phyloP scores from a whole-genome alignment of 2,113 vertebrate genomes.

The Takifugu flavidus region DNA sequence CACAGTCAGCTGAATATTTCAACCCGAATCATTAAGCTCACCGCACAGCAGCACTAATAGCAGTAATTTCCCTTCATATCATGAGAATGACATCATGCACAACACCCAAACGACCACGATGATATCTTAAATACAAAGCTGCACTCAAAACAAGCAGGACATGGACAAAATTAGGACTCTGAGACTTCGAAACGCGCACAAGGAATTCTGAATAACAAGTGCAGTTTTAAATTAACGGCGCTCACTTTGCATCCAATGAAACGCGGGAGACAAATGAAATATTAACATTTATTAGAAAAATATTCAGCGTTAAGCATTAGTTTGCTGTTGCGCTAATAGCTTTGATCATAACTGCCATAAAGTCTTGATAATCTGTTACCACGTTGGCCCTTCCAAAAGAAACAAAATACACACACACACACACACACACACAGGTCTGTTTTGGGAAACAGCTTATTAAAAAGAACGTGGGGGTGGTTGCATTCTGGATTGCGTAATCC shows the following conservation, averaged over 20 bases:
- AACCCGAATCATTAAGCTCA: slow-evolving; percentile 18
- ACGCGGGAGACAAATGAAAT: no score
- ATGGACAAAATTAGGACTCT: not conserved
- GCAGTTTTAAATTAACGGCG: no score
- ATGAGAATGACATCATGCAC: slow-evolving; percentile 45
- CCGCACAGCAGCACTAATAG: slow-evolving; percentile 38
- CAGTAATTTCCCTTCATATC: slow-evolving; percentile 59
- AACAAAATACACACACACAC: not conserved
- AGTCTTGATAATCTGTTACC: slow-evolving; percentile 19
- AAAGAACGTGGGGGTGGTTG: slow-evolving; percentile 53
- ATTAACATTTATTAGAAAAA: not conserved
- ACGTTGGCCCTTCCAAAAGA: not conserved
- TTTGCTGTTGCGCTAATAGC: slow-evolving; percentile 8
- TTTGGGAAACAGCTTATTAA: slow-evolving; percentile 62
- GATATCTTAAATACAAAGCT: slow-evolving; percentile 49
- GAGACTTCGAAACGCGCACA: not conserved
- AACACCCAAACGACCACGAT: slow-evolving; percentile 45
- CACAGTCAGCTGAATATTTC: slow-evolving; percentile 1
- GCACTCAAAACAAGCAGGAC: slow-evolving; percentile 44
- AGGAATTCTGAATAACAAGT: not conserved
- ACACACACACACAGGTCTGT: slow-evolving; percentile 27
- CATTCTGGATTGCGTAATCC: slow-evolving; percentile 64
- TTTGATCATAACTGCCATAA: slow-evolving; percentile 8
- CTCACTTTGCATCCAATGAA: no score
- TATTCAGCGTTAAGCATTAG: not conserved